Percentiles rank a stretch among this genome's conserved stretches.
These are phyloP conservation scores for Meriones unguiculatus DNA, from an alignment of 2,113 vertebrate species.

Conservation along the genomic window DNA sequence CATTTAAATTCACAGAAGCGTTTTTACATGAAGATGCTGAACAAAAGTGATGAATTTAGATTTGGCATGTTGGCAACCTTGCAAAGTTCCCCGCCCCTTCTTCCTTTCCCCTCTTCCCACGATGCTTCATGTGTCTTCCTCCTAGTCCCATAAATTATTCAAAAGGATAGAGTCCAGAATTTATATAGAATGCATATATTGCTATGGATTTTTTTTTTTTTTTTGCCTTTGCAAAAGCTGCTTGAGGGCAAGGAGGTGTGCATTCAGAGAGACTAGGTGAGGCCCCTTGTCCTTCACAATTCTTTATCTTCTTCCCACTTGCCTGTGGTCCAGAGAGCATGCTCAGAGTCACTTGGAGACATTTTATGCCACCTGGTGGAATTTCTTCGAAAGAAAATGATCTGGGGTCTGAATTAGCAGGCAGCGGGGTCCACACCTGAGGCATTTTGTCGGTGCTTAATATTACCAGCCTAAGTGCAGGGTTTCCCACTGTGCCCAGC, in stretches of 20 bases:
- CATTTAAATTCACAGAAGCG: not conserved
- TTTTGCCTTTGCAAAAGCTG: not conserved
- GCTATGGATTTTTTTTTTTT: not conserved
- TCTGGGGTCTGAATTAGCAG: constrained; percentile 56
- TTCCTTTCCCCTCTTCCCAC: not conserved
- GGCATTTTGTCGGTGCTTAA: constrained; percentile 63
- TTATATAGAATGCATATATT: not conserved
- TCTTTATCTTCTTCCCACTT: not conserved
- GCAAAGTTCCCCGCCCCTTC: too few species aligned
- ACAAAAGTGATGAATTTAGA: not conserved
- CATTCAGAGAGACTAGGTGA: not conserved
- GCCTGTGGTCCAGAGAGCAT: not conserved
- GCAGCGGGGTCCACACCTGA: constrained; percentile 67
- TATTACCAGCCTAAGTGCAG: constrained; percentile 26
- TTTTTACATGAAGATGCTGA: not conserved
- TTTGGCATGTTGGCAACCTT: not conserved
- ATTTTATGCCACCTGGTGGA: constrained; percentile 76
- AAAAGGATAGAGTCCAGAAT: not conserved
- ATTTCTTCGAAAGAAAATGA: constrained; percentile 4
- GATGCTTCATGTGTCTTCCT: not conserved
- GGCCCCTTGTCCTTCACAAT: not conserved
- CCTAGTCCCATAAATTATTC: not conserved
- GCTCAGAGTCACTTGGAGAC: constrained; percentile 68
- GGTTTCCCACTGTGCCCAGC: constrained; percentile 51
- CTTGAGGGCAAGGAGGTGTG: not conserved